phyloP scores from a whole-genome alignment of 2,113 vertebrate genomes.

The Stegostoma tigrinum region DNA sequence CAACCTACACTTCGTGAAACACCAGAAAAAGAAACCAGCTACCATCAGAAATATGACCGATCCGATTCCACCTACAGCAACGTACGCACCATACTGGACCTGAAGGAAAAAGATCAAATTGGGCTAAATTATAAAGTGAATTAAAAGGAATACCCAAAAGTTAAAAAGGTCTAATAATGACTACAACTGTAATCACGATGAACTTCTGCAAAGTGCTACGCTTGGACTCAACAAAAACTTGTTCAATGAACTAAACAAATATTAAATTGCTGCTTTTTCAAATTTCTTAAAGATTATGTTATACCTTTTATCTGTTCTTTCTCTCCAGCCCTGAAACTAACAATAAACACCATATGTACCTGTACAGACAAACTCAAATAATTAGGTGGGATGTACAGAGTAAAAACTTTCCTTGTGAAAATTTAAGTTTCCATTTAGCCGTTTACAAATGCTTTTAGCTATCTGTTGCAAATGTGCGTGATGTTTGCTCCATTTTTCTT shows the following conservation, averaged over 20 bases:
- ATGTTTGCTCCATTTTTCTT: not conserved
- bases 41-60: conserved; percentile 76
- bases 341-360: not conserved
- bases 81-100: conserved; percentile 84
- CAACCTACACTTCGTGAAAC: conserved; percentile 77
- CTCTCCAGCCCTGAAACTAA: not conserved
- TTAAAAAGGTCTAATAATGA: not conserved
- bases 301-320: not conserved
- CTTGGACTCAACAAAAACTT: not conserved
- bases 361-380: not conserved
- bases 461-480: not conserved
- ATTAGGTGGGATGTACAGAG: not conserved
- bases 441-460: not conserved
- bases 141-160: not conserved
- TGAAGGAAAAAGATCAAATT: conserved; percentile 43
- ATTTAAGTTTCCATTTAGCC: not conserved
- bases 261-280: not conserved
- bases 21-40: conserved; percentile 76
- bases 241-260: not conserved
- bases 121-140: not conserved
- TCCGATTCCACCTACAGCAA: conserved; percentile 66
- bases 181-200: not conserved
- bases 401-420: not conserved
- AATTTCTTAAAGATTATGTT: not conserved
- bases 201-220: not conserved